A percentile compares a stretch with the other conserved stretches of the same genome.
Evolutionary conservation across 2,113 vertebrate genomes (phyloP).

Genomic region (Xenus cinereus): DNA sequence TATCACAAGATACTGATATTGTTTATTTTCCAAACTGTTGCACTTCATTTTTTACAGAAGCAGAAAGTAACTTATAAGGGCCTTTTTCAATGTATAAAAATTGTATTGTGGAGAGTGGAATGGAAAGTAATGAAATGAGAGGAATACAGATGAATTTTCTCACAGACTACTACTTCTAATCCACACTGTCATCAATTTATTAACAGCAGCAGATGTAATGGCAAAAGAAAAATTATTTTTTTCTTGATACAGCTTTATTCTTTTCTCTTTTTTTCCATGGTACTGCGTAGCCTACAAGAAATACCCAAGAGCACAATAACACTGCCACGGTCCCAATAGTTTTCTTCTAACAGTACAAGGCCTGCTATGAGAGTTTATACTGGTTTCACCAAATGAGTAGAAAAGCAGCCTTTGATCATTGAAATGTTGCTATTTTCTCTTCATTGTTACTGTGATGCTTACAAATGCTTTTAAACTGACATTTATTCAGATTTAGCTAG

Average conservation of each 20-base stretch:
- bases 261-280: background rate
- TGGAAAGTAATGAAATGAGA: background rate
- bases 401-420: background rate
- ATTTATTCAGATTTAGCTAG: background rate
- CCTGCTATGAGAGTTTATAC: background rate
- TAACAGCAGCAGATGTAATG: background rate
- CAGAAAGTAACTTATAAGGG: background rate
- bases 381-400: background rate
- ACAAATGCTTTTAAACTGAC: background rate
- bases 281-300: background rate
- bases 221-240: background rate
- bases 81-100: background rate
- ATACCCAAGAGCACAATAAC: background rate
- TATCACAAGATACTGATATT: background rate
- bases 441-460: background rate
- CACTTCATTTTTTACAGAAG: background rate
- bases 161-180: background rate
- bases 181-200: background rate
- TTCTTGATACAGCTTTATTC: background rate
- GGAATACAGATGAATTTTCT: background rate
- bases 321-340: background rate
- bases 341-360: background rate
- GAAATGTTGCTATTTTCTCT: background rate
- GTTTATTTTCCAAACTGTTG: background rate
- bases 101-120: background rate